Evolutionary conservation across 1,140 invertebrate species (phyloP), one percentile per base, ranked within the genome.

Genomic region (Drosophila gunungcola): DNA sequence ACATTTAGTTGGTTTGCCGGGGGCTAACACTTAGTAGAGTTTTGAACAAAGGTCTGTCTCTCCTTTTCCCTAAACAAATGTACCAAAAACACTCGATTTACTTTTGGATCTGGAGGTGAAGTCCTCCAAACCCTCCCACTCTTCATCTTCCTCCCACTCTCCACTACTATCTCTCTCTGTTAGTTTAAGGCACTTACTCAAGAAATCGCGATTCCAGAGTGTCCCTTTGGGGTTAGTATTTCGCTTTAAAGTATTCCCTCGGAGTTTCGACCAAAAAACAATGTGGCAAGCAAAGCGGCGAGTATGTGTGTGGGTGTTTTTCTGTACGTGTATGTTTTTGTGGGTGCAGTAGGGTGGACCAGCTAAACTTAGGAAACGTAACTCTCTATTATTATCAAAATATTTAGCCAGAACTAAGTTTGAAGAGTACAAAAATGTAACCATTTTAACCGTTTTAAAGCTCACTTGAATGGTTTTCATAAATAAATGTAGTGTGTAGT

Each of bases 131-230:
- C 27, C 13, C 29, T 38, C 7, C 25, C 25, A 29, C 16, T 62
- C 39, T 34, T 10, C 29, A 11, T 34, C 16, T 29, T n/a, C 43
- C 12, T 21, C 29, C 36, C n/a, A 32, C 29, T 48, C 39, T 38
- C 9, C 42, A 52, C 21, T 52, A 36, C 52, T 13, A 60, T 43
- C 34, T 49, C 21, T 70, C 36, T 51, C 48, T 60, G 46, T 61
- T 38, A 39, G 49, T 64, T 88, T 88, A 88, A 88, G 83, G 83
- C 83, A 88, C 83, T 88, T 83, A 82, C 83, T 88, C 83, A 88
- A 88, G 84, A 78, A 88, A 73, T 80, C 55, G 48, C 64, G 65
- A 76, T 89, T 88, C 79, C 76, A 60, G 84, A 89, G 83, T 89
- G 73, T 77, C 65, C 64, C 57, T 70, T 77, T 54, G 63, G 73